Conservation (phyloP, 2,888 invertebrate genomes). For the Parnassius orleans region DNA sequence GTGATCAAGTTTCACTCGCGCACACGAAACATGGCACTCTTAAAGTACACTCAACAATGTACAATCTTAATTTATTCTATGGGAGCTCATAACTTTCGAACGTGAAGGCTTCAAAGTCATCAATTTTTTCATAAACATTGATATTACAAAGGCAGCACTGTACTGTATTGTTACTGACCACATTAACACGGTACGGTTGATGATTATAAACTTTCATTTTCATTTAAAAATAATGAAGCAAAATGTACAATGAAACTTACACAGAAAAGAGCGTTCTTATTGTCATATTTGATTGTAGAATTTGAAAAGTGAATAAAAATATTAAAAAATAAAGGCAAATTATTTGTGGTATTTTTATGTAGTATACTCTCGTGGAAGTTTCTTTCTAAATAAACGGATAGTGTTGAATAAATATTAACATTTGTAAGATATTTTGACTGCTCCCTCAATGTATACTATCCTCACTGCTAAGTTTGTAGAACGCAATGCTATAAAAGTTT, state of each 20-base stretch:
- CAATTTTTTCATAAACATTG: conserved; percentile 18
- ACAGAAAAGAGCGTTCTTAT: too few species aligned
- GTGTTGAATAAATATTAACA: too few species aligned
- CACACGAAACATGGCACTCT: conserved; percentile 27
- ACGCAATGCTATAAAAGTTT: too few species aligned
- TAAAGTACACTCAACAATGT: conserved; percentile 42
- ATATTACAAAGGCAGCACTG: conserved; percentile 19
- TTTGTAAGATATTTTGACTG: too few species aligned
- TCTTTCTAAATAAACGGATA: too few species aligned
- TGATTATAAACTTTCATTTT: conserved; percentile 14
- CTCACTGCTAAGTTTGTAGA: too few species aligned
- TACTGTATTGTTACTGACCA: conserved; percentile 15
- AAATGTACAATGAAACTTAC: not conserved
- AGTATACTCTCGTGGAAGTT: too few species aligned
- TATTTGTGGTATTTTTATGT: too few species aligned
- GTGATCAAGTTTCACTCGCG: conserved; percentile 61
- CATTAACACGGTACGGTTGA: conserved; percentile 14
- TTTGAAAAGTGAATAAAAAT: too few species aligned
- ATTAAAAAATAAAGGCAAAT: too few species aligned
- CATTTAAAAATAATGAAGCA: conserved; percentile 3
- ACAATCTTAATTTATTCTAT: conserved; percentile 13
- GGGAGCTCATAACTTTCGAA: conserved; percentile 18
- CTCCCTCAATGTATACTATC: too few species aligned
- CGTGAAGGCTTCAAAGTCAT: conserved; percentile 11
- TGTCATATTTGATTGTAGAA: too few species aligned